Conservation (phyloP, 1,140 invertebrate species). For the Philotrypesis tridentata region DNA sequence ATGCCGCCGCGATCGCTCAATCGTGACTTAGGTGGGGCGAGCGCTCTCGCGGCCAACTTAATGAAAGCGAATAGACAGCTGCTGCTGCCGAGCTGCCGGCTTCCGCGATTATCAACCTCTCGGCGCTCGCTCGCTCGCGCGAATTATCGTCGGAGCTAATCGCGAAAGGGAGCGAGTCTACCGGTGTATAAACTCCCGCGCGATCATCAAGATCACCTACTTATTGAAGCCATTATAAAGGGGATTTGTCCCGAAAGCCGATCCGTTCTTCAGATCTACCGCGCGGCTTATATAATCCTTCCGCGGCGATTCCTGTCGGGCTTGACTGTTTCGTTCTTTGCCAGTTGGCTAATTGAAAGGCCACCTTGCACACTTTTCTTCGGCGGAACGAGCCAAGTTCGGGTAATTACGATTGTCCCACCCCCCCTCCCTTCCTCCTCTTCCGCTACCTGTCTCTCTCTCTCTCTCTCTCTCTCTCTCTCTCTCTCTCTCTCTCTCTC, state of each 20-base stretch:
- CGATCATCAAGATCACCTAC: conserved; percentile 20
- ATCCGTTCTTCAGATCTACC: background rate
- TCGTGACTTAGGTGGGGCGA: conserved; percentile 52
- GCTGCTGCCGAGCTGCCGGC: too few relatives aligned
- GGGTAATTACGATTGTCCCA: too few relatives aligned
- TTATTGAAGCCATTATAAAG: background rate
- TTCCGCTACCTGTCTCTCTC: too few relatives aligned
- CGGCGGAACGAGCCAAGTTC: too few relatives aligned
- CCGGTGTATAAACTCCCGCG: background rate
- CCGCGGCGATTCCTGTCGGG: background rate
- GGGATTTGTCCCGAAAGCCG: conserved; percentile 20
- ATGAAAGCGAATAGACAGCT: conserved; percentile 55
- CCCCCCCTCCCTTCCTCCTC: too few relatives aligned
- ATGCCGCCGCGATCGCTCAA: conserved; percentile 46
- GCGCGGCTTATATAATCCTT: background rate
- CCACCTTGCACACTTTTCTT: too few relatives aligned
- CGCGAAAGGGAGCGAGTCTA: conserved; percentile 28
- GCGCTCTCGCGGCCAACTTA: conserved; percentile 47
- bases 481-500: too few relatives aligned
- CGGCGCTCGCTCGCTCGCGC: background rate
- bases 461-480: too few relatives aligned
- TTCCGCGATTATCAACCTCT: conserved; percentile 53
- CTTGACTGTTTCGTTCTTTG: background rate
- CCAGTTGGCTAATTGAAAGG: background rate
- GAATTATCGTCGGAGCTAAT: conserved; percentile 55